Base-by-base conservation (phyloP, 2,113 vertebrate species). In the Microcebus griseorufus region DNA sequence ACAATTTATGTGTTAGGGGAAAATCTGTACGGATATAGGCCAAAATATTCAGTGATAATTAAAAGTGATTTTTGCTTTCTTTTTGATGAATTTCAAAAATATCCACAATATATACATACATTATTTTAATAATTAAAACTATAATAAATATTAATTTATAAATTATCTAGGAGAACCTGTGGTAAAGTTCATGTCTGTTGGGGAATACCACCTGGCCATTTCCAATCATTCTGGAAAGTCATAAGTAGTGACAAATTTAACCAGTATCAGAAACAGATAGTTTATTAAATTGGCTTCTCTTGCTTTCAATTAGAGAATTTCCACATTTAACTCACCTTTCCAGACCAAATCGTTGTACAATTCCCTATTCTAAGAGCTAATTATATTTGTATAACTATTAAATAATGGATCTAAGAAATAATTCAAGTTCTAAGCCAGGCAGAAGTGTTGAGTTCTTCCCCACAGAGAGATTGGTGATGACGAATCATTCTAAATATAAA, bases 361-460 rank as follows among this genome's bases (percentile, higher is more conserved):
- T 92, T 95, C 96, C 37, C 17, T 60, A 3, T 84, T 65, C 48
- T 55, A 79, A 85, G 18, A 9, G 34, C n/a, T 80, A 51, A 78
- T 62, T 45, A 45, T 93, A 85, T 92, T 95, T 96, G 27, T 6
- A n/a, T 88, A 80, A 42, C 48, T 95, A 39, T 48, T 89, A 89
- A 91, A 83, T 88, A 53, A 86, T 89, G 23, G 34, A 89, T 29
- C 42, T 27, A 93, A 72, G 64, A 94, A 86, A 86, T 58, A 85
- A 80, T 88, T 64, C 37, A 70, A 45, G 27, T 84, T 81, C 48
- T 72, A 75, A 94, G 48, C 65, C 9, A 72, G 80, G 39, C 51
- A 95, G 60, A 37, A 58, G 65, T 53, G 3, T 70, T 78, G 83
- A 73, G 18, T 64, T 78, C 29, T 39, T 27, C 27, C 1, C 69